Conservation (phyloP, 2,113 vertebrate genomes). For the Larimichthys crocea region DNA sequence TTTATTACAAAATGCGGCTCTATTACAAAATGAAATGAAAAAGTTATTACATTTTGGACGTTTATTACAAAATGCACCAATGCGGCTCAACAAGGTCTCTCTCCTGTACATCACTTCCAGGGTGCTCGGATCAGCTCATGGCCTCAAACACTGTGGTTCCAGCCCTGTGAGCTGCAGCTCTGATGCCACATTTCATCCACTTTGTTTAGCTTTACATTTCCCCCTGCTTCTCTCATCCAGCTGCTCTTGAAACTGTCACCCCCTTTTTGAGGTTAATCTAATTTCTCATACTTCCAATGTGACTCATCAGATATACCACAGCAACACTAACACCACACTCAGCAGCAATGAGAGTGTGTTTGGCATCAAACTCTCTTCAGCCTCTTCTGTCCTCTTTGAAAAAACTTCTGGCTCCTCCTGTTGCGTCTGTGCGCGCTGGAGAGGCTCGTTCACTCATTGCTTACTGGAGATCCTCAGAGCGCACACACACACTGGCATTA, state of each 20-base stretch:
- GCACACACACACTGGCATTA: not conserved
- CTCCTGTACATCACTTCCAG: too few species aligned
- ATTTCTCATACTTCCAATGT: constrained; percentile 13
- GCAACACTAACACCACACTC: constrained; percentile 8
- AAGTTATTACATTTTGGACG: too few species aligned
- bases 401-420: constrained; percentile 59
- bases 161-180: not conserved
- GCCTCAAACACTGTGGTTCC: not conserved
- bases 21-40: too few species aligned
- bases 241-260: not conserved
- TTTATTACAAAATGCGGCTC: too few species aligned
- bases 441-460: constrained; percentile 3
- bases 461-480: not conserved
- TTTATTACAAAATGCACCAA: too few species aligned
- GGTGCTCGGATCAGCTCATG: too few species aligned
- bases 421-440: constrained; percentile 18
- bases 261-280: not conserved
- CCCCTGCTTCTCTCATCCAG: not conserved
- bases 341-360: not conserved
- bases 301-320: constrained; percentile 32
- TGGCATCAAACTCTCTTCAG: not conserved
- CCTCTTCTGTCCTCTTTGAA: not conserved
- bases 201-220: not conserved
- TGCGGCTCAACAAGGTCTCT: too few species aligned
- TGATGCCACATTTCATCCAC: not conserved